Percentiles rank a stretch among this genome's conserved stretches.
Conservation (phyloP, 2,888 invertebrate genomes). For the Polylopha cassiicola region DNA sequence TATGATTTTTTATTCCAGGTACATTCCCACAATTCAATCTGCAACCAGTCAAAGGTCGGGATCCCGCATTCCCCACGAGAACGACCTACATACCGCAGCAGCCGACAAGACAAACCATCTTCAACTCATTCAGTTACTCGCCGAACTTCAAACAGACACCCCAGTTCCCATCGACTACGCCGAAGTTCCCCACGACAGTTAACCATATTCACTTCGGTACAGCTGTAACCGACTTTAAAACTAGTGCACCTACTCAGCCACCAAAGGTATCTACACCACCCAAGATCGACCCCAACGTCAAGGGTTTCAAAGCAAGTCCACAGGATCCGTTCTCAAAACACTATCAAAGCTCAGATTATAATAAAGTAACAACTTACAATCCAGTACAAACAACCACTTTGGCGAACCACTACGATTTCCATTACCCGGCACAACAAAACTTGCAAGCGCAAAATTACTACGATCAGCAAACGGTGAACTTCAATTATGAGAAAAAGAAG, state of each 20-base stretch:
- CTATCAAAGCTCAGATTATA: slow-evolving; percentile 43
- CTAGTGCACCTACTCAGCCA: slow-evolving; percentile 68
- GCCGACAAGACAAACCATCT: slow-evolving; percentile 61
- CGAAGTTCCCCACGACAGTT: slow-evolving; percentile 49
- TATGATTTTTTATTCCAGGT: slow-evolving; percentile 50
- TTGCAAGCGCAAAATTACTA: slow-evolving; percentile 51
- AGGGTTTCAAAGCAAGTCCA: slow-evolving; percentile 64
- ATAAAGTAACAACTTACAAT: slow-evolving; percentile 63
- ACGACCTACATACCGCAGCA: slow-evolving; percentile 59
- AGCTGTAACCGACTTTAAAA: slow-evolving; percentile 57
- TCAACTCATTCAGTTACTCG: slow-evolving; percentile 59
- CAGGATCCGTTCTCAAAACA: slow-evolving; percentile 65
- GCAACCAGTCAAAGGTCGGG: slow-evolving; percentile 72
- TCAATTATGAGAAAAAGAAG: slow-evolving; percentile 52
- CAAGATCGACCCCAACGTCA: slow-evolving; percentile 60
- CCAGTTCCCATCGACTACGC: slow-evolving; percentile 50
- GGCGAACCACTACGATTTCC: slow-evolving; percentile 46
- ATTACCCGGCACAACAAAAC: slow-evolving; percentile 49
- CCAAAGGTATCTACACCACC: slow-evolving; percentile 52
- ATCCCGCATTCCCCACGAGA: slow-evolving; percentile 63
- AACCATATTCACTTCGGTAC: slow-evolving; percentile 59
- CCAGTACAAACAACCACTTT: slow-evolving; percentile 53
- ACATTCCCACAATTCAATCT: slow-evolving; percentile 79
- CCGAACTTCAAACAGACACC: slow-evolving; percentile 59
- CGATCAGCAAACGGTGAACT: slow-evolving; percentile 43